Base-by-base conservation (phyloP, 1,140 invertebrate species). In the Agrypnia vestita region DNA sequence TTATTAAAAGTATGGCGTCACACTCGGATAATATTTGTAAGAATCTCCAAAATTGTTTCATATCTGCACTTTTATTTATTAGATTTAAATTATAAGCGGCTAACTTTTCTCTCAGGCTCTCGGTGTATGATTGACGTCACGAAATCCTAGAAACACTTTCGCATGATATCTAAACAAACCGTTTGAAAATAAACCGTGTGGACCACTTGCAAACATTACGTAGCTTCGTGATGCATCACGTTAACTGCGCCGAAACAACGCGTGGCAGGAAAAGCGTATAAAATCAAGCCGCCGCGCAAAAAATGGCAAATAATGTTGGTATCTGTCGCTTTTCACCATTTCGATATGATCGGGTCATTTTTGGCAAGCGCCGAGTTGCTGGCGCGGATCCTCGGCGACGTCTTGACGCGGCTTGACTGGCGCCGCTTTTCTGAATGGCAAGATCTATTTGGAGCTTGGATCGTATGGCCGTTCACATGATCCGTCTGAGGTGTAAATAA, bases 401-500 rank as follows among this genome's bases (percentile, higher is more conserved):
- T 69, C 46, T 19, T 43, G 44, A 17, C 64, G 64, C 64, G n/a
- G 64, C 44, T 69, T 19, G 15, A 35, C 69, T 73, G 69, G 69
- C 69, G 69, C 69, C 69, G 69, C 19, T 73, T 21, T 73, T 73
- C 69, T 73, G 69, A 73, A 51, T 73, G 69, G 49, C 49, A 73
- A 73, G 51, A 35, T 73, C 69, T 73, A 73, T 73, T 73, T 73
- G 47, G 69, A 49, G 47, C 49, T 55, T 17, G 69, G 69, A 73
- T 73, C 69, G 35, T 73, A 55, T 73, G 49, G 69, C 69, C 49
- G 69, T 73, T 49, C 69, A 55, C 53, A 43, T 49, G 69, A 73
- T 51, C 47, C 49, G 69, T 73, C 69, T 73, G 69, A 73, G 69
- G 69, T 73, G 69, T 73, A 73, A 73, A 73, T 73, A 73, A 73